These are phyloP conservation scores for Erythrocercus mccallii DNA, from an alignment of 2,113 vertebrate genomes.

Conservation along the genomic window DNA sequence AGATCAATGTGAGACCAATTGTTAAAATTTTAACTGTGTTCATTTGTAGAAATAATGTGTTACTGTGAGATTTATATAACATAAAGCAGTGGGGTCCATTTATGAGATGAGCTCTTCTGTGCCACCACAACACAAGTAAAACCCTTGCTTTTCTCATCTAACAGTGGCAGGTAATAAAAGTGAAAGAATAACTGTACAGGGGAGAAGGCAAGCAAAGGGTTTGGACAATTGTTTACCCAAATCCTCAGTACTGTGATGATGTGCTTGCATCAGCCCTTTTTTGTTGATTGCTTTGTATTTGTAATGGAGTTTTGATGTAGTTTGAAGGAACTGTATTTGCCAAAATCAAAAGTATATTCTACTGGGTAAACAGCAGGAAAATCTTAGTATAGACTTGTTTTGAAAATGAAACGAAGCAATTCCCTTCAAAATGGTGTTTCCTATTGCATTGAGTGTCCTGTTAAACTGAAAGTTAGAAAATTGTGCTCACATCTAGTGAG, in stretches of 20 bases:
- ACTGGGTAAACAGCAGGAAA: neutral
- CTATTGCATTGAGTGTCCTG: neutral
- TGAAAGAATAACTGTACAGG: neutral
- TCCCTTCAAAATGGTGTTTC: neutral
- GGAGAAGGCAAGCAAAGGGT: neutral
- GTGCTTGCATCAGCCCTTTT: neutral
- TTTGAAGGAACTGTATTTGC: neutral
- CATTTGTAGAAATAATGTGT: neutral
- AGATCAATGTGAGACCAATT: conserved; percentile 39
- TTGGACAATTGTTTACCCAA: neutral
- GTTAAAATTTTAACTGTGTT: conserved; percentile 6
- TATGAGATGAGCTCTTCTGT: neutral
- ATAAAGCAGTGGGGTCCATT: neutral
- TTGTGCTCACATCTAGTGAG: neutral
- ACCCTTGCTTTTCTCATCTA: neutral
- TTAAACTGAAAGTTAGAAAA: neutral
- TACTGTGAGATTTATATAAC: neutral
- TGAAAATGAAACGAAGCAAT: neutral
- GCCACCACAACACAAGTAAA: neutral
- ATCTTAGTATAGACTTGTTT: neutral
- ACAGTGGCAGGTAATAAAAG: neutral
- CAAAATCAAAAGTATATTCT: neutral
- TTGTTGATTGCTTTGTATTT: neutral
- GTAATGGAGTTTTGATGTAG: neutral
- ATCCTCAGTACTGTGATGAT: neutral